Percentiles rank a stretch among this genome's conserved stretches.
phyloP scores from a whole-genome alignment of 2,113 vertebrate species.

The Prunella fulvescens region DNA sequence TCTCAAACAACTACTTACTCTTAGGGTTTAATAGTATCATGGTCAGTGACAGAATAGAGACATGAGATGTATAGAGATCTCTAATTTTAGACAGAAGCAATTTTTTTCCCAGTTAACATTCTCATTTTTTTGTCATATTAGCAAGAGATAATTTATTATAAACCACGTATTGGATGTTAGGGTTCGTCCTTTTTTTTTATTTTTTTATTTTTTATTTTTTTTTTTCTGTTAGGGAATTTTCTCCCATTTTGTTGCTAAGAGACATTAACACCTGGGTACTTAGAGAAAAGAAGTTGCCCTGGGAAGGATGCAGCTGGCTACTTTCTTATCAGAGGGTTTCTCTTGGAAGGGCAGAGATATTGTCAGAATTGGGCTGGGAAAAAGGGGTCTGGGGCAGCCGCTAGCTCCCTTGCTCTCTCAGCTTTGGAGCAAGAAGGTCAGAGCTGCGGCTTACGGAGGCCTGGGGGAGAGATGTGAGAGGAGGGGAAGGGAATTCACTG shows the following conservation, averaged over 20 bases:
- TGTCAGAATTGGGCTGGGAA: fast-evolving
- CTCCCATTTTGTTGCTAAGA: not conserved
- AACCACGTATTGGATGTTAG: not conserved
- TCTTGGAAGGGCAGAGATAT: fast-evolving
- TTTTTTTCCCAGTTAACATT: not conserved
- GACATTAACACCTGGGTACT: fast-evolving
- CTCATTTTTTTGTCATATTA: not conserved
- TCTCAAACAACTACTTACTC: not conserved
- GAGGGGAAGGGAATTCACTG: too few relatives aligned
- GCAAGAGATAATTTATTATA: not conserved
- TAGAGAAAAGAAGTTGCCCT: not conserved
- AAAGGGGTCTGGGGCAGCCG: too few relatives aligned
- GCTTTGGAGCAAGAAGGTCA: too few relatives aligned
- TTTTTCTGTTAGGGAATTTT: not conserved
- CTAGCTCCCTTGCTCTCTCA: not conserved
- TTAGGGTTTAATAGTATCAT: not conserved
- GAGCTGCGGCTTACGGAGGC: not conserved
- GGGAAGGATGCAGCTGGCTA: not conserved
- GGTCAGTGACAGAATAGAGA: not conserved
- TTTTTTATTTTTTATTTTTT: not conserved
- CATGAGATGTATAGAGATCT: not conserved
- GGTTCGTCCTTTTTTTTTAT: too few relatives aligned
- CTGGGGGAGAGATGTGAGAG: not conserved
- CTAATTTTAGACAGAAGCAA: not conserved
- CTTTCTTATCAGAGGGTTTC: not conserved